Evolutionary conservation across 2,888 invertebrate genomes (phyloP).

Genomic region (Pseudeuparius sepicola): DNA sequence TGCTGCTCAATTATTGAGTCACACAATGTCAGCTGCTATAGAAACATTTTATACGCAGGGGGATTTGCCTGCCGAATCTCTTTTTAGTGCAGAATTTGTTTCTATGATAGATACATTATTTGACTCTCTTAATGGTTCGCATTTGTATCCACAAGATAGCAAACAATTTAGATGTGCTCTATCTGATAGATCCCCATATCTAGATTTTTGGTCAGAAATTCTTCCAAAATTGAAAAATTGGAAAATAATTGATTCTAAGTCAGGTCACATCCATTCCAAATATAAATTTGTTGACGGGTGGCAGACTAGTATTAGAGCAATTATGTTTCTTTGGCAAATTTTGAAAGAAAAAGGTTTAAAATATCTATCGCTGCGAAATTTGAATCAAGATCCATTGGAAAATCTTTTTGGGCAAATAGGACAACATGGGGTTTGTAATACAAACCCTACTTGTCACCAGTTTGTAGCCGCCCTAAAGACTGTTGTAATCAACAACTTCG

Average conservation of each 20-base stretch:
- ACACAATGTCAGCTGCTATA: conserved; percentile 15
- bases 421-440: conserved; percentile 18
- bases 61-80: conserved; percentile 12
- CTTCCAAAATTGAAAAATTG: conserved; percentile 14
- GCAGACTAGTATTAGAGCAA: conserved; percentile 1
- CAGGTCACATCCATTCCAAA: no score
- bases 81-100: conserved; percentile 18
- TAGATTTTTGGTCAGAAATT: conserved; percentile 15
- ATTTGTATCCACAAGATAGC: no score
- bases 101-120: conserved; percentile 13
- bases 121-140: no score
- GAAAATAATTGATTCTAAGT: conserved; percentile 17
- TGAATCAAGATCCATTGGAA: conserved; percentile 24
- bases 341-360: conserved; percentile 4
- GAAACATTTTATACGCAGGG: conserved; percentile 11
- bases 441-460: conserved; percentile 16
- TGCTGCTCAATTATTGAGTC: conserved; percentile 15
- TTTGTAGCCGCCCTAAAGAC: no score
- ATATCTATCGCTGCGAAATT: conserved; percentile 8
- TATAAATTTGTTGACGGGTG: no score
- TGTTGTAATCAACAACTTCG: no score
- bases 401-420: conserved; percentile 21
- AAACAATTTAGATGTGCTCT: conserved; percentile 16
- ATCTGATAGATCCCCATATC: conserved; percentile 12
- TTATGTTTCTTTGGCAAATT: background rate